These are phyloP conservation scores for Trachymyrmex cornetzi DNA, from an alignment of 1,140 invertebrate species.

Conservation along the genomic window DNA sequence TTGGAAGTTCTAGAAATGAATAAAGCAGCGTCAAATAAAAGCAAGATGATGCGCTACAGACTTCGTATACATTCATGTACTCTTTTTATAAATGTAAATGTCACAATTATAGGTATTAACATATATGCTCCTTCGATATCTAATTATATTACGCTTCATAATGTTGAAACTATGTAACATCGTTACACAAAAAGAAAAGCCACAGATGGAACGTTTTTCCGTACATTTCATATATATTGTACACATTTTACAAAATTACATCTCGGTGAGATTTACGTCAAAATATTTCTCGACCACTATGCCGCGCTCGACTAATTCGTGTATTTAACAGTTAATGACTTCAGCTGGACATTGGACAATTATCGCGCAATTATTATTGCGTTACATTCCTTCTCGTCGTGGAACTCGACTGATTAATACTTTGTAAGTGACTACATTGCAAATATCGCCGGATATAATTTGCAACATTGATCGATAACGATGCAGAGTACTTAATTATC, in stretches of 20 bases:
- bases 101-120: not conserved
- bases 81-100: too few species aligned
- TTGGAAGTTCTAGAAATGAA: too few species aligned
- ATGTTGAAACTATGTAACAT: not conserved
- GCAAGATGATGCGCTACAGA: too few species aligned
- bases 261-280: slow-evolving; percentile 63
- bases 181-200: not conserved
- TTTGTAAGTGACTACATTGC: slow-evolving; percentile 23
- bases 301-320: slow-evolving; percentile 12
- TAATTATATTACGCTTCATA: not conserved
- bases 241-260: slow-evolving; percentile 74
- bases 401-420: slow-evolving; percentile 16
- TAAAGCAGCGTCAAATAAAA: too few species aligned
- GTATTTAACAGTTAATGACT: slow-evolving; percentile 40
- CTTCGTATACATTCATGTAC: too few species aligned
- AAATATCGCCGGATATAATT: slow-evolving; percentile 11
- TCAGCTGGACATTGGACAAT: slow-evolving; percentile 22
- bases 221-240: slow-evolving; percentile 66
- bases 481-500: not conserved
- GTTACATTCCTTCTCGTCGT: not conserved
- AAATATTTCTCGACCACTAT: slow-evolving; percentile 40
- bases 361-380: not conserved
- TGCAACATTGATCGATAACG: not conserved
- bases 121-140: not conserved
- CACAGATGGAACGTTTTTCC: not conserved